These are phyloP conservation scores for Subanguina moxae DNA, from an alignment of 1,140 invertebrate species.

Conservation along the genomic window DNA sequence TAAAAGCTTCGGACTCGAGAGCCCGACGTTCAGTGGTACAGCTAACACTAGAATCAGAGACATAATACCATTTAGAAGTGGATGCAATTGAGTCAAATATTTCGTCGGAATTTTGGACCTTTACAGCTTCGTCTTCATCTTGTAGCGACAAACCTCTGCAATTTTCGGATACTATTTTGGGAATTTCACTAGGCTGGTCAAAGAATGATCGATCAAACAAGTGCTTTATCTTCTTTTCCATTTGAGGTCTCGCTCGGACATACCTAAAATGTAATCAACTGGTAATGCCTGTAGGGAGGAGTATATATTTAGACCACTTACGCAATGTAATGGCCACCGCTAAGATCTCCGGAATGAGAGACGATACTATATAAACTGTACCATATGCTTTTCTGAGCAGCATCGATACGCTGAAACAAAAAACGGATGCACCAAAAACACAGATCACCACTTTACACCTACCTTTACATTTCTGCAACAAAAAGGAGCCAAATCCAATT, in stretches of 20 bases:
- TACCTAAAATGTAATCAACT: neutral
- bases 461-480: slow-evolving; percentile 74
- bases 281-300: too few relatives aligned
- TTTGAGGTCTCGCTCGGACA: slow-evolving; percentile 4
- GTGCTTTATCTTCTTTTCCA: neutral
- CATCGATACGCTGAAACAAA: slow-evolving; percentile 38
- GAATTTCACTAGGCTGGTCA: neutral
- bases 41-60: slow-evolving; percentile 79
- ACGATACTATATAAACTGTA: slow-evolving; percentile 91
- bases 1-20: slow-evolving; percentile 83
- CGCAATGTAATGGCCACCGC: slow-evolving; percentile 90
- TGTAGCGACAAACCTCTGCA: slow-evolving; percentile 24
- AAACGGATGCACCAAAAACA: slow-evolving; percentile 2
- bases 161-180: slow-evolving; percentile 13
- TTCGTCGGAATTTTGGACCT: slow-evolving; percentile 8
- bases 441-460: slow-evolving; percentile 9
- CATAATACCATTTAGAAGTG: slow-evolving; percentile 62
- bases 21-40: slow-evolving; percentile 78
- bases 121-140: neutral
- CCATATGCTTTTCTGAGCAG: slow-evolving; percentile 69
- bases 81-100: slow-evolving; percentile 12
- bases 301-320: slow-evolving; percentile 70
- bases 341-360: slow-evolving; percentile 82
- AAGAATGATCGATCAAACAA: slow-evolving; percentile 16
- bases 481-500: slow-evolving; percentile 83